These are phyloP conservation scores for Achatina immaculata DNA, from an alignment of 1,140 invertebrate genomes.

Conservation along the genomic window DNA sequence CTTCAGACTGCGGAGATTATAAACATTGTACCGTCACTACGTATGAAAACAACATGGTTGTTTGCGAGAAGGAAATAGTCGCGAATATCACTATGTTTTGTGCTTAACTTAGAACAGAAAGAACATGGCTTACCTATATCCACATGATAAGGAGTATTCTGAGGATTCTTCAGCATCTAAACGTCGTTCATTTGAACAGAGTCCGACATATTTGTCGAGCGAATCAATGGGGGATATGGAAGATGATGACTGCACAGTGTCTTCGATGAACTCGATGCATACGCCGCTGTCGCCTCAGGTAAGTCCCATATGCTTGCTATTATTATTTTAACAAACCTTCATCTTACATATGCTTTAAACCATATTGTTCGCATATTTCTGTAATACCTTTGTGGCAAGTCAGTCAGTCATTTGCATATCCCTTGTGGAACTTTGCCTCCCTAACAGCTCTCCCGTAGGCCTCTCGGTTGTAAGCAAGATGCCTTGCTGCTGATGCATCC, in stretches of 20 bases:
- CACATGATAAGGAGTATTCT: constrained; percentile 7
- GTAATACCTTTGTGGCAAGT: no score
- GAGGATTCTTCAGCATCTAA: not conserved
- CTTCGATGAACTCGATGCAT: constrained; percentile 2
- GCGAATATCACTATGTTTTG: no score
- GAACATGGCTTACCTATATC: constrained; percentile 2
- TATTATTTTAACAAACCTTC: no score
- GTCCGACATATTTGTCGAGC: not conserved
- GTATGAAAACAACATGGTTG: constrained; percentile 10
- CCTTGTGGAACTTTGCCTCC: no score
- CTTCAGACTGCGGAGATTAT: not conserved
- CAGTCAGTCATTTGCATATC: no score
- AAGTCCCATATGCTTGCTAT: no score
- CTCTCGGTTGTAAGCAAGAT: no score
- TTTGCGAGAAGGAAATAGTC: not conserved
- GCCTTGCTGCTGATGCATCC: no score
- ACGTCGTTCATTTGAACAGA: not conserved
- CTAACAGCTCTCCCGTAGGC: no score
- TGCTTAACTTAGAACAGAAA: not conserved
- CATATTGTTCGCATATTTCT: no score
- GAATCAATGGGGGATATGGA: not conserved
- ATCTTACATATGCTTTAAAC: no score
- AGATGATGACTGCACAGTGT: constrained; percentile 18
- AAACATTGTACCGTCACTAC: not conserved
- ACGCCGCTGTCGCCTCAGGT: constrained; percentile 26